These are phyloP conservation scores for Lucifuga dentata DNA, from an alignment of 2,113 vertebrate genomes.

Conservation along the genomic window DNA sequence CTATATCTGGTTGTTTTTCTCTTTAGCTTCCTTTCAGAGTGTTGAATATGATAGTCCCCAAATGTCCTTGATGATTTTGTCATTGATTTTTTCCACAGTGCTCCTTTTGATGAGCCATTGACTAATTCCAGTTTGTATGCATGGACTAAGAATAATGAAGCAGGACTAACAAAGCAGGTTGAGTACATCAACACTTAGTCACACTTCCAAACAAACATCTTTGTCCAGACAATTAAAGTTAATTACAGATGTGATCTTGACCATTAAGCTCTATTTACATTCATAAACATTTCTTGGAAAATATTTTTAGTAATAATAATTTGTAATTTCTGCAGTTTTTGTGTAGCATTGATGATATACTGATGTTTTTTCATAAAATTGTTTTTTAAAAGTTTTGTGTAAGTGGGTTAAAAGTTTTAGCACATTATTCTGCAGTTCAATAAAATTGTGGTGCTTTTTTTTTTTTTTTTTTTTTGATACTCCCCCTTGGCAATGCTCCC, in stretches of 20 bases:
- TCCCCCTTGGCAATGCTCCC: constrained; percentile 3
- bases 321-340: constrained; percentile 2
- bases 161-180: constrained; percentile 46
- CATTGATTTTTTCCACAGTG: constrained; percentile 68
- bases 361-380: too few species aligned
- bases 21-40: constrained; percentile 55
- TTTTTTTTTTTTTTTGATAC: not conserved
- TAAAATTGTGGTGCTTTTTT: constrained; percentile 37
- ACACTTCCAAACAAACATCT: constrained; percentile 38
- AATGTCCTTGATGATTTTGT: constrained; percentile 69
- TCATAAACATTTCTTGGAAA: constrained; percentile 16
- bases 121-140: constrained; percentile 56
- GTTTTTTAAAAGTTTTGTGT: constrained; percentile 9
- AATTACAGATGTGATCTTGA: not conserved
- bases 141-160: constrained; percentile 41
- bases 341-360: not conserved
- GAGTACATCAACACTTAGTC: constrained; percentile 48
- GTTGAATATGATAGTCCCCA: constrained; percentile 51
- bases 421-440: constrained; percentile 18
- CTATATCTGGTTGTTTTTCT: constrained; percentile 64
- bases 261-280: not conserved
- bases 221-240: constrained; percentile 7
- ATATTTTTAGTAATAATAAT: too few species aligned
- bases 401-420: not conserved
- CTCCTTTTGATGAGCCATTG: constrained; percentile 60